Evolutionary conservation across 2,888 invertebrate species (phyloP).

Genomic region (Caenorhabditis becei): DNA sequence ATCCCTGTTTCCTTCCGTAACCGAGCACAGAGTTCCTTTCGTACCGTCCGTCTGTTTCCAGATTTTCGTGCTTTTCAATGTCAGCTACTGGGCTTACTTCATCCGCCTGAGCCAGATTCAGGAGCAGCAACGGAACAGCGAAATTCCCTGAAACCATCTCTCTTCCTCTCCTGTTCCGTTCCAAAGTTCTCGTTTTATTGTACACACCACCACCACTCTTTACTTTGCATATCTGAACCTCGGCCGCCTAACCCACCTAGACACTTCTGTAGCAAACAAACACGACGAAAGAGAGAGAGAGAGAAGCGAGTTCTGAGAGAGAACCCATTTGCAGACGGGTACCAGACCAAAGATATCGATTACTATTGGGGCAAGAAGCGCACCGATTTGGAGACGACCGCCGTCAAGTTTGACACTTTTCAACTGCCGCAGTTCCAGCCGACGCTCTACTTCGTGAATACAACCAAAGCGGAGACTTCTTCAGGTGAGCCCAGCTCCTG

Average conservation of each 20-base stretch:
- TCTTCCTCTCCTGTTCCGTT: not conserved
- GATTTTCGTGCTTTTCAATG: conserved; percentile 97
- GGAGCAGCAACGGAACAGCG: conserved; percentile 45
- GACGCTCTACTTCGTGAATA: conserved; percentile 75
- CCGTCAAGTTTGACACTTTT: conserved; percentile 79
- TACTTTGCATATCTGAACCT: conserved; percentile 46
- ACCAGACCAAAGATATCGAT: conserved; percentile 83
- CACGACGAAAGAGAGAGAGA: conserved; percentile 10
- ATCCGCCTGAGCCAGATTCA: conserved; percentile 63
- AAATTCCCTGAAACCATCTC: conserved; percentile 28
- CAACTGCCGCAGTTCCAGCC: conserved; percentile 83
- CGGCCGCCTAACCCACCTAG: conserved; percentile 55
- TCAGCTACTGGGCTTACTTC: conserved; percentile 74
- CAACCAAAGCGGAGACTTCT: conserved; percentile 75
- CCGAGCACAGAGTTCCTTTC: not conserved
- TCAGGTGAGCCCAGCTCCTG: conserved; percentile 77
- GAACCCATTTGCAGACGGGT: conserved; percentile 81
- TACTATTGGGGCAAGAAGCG: conserved; percentile 83
- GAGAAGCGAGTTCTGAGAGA: conserved; percentile 19
- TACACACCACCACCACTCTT: conserved; percentile 3
- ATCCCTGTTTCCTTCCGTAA: conserved; percentile 90
- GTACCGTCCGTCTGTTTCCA: conserved; percentile 51
- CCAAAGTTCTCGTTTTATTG: conserved; percentile 38
- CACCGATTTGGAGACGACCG: conserved; percentile 78
- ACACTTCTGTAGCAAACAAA: conserved; percentile 1